A percentile compares a stretch with the other conserved stretches of the same genome.
These are phyloP conservation scores for Aurelia aurita complex sp. Pacific DNA, from an alignment of 30 jellyfish, hydroid and myxozoan genomes.

Conservation along the genomic window DNA sequence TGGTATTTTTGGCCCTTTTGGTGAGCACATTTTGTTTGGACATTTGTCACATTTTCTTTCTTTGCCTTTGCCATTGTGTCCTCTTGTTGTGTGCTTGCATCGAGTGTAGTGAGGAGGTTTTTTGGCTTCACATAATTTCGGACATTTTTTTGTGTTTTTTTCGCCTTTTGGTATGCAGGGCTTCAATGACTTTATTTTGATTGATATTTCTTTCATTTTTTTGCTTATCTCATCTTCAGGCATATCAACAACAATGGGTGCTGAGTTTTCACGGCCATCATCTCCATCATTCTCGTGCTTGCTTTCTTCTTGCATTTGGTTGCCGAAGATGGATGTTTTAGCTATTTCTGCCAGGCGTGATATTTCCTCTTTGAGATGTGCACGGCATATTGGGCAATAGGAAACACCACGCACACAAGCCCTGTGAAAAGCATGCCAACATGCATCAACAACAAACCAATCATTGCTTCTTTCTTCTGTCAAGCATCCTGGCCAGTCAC, in stretches of 20 bases:
- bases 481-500: constrained; percentile 22
- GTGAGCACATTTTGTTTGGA: too few species aligned
- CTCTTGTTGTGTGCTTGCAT: too few species aligned
- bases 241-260: too few species aligned
- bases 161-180: too few species aligned
- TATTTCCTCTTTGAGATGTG: background rate
- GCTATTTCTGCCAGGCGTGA: background rate
- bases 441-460: background rate
- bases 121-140: too few species aligned
- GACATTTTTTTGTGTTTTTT: too few species aligned
- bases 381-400: constrained; percentile 6
- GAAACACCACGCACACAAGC: background rate
- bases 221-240: too few species aligned
- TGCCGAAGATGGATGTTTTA: background rate
- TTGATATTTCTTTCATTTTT: too few species aligned
- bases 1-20: too few species aligned
- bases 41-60: too few species aligned
- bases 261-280: background rate
- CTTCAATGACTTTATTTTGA: too few species aligned
- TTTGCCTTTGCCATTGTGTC: background rate
- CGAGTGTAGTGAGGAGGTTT: too few species aligned
- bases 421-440: constrained; percentile 13
- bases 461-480: background rate
- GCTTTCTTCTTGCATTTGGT: background rate
- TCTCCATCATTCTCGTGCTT: background rate